Conservation (phyloP, 2,797 vertebrate species). For the Clarias laeviceps region DNA sequence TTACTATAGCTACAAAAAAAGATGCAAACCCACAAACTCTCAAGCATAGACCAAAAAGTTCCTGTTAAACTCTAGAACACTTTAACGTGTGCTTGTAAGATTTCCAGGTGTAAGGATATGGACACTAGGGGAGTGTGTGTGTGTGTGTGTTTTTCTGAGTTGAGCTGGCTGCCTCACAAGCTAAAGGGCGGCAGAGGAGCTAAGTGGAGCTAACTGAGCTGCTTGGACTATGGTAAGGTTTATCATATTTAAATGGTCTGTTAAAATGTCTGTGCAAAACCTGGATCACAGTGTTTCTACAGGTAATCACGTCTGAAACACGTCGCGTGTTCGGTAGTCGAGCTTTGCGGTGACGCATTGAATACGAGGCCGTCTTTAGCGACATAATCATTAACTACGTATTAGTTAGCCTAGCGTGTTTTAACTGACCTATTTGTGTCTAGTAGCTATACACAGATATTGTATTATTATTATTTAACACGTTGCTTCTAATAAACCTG, state of each 20-base stretch:
- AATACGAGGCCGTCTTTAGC: constrained; percentile 75
- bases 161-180: constrained; percentile 18
- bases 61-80: background rate
- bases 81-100: background rate
- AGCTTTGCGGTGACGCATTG: constrained; percentile 70
- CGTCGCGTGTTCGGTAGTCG: background rate
- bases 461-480: background rate
- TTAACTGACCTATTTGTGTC: background rate
- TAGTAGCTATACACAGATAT: background rate
- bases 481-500: background rate
- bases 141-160: background rate
- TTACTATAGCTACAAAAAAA: no score
- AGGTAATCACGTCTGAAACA: background rate
- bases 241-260: background rate
- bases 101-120: background rate
- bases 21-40: no score
- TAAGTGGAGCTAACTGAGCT: constrained; percentile 19
- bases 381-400: constrained; percentile 55
- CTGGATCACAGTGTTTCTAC: background rate
- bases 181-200: constrained; percentile 31
- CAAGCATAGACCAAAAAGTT: no score
- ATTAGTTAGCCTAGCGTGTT: background rate
- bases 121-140: constrained; percentile 15
- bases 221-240: constrained; percentile 26
- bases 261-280: background rate